A percentile compares a stretch with the other conserved stretches of the same genome.
Evolutionary conservation across 1,140 invertebrate genomes (phyloP).

Genomic region (Drosophila rufa): DNA sequence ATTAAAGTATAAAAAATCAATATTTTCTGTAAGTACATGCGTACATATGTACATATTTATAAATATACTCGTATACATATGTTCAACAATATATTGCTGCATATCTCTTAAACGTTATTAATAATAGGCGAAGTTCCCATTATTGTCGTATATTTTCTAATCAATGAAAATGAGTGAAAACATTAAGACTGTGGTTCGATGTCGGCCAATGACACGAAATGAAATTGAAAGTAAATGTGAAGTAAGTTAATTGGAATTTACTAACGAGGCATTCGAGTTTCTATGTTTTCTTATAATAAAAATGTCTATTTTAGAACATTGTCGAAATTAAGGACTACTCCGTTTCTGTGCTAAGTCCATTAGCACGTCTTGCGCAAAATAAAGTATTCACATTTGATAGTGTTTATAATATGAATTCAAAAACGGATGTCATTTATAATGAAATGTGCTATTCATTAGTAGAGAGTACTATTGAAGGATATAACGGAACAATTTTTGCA

Average conservation of each 20-base stretch:
- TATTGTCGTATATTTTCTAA: background rate
- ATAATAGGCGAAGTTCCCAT: too few relatives aligned
- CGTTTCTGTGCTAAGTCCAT: conserved; percentile 85
- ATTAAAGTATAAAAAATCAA: background rate
- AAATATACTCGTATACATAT: too few relatives aligned
- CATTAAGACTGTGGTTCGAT: conserved; percentile 96
- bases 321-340: conserved; percentile 89
- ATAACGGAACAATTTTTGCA: conserved; percentile 95
- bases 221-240: conserved; percentile 91
- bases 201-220: conserved; percentile 94
- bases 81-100: background rate
- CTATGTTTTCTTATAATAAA: background rate
- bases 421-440: conserved; percentile 94
- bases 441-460: conserved; percentile 95
- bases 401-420: conserved; percentile 92
- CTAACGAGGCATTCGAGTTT: background rate
- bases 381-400: conserved; percentile 94
- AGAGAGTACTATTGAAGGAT: conserved; percentile 93
- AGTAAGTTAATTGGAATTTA: conserved; percentile 68
- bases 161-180: conserved; percentile 89
- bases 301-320: conserved; percentile 87
- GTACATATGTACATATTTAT: background rate
- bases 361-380: conserved; percentile 85
- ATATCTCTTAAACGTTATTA: background rate
- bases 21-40: background rate